Evolutionary conservation across 2,888 invertebrate species (phyloP).

Genomic region (Anthophora plumipes): DNA sequence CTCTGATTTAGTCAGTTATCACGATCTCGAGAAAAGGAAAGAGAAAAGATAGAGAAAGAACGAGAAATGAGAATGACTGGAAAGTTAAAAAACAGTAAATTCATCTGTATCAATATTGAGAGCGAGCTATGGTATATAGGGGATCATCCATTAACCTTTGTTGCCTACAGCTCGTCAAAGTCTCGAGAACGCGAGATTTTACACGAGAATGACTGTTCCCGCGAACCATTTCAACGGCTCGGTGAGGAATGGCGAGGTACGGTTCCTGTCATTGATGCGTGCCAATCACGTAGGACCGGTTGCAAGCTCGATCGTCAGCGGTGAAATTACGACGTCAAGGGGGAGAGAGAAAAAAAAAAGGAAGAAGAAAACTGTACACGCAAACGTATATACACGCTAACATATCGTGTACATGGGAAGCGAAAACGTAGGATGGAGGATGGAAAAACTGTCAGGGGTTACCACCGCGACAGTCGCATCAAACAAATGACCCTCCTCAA

Average conservation of each 20-base stretch:
- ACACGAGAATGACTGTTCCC: slow-evolving; percentile 31
- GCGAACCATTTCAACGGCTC: slow-evolving; percentile 33
- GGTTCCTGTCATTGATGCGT: slow-evolving; percentile 64
- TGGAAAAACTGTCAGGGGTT: slow-evolving; percentile 64
- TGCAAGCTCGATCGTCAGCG: slow-evolving; percentile 62
- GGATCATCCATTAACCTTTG: slow-evolving; percentile 55
- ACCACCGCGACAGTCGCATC: slow-evolving; percentile 64
- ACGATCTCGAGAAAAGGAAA: background rate
- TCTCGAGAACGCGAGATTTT: slow-evolving; percentile 46
- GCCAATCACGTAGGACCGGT: slow-evolving; percentile 65
- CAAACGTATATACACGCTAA: background rate
- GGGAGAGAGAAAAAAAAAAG: slow-evolving; percentile 16
- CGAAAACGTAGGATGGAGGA: slow-evolving; percentile 20
- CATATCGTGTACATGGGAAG: background rate
- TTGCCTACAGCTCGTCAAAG: slow-evolving; percentile 46
- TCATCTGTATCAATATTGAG: slow-evolving; percentile 19
- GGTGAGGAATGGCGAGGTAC: slow-evolving; percentile 48
- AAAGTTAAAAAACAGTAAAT: slow-evolving; percentile 34
- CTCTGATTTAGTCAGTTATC: background rate
- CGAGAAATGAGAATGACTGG: background rate
- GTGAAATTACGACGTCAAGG: slow-evolving; percentile 64
- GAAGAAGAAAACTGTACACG: background rate
- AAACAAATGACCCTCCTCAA: slow-evolving; percentile 73
- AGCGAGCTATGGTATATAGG: slow-evolving; percentile 6
- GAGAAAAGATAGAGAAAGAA: background rate